Conservation (phyloP, 2,888 invertebrate genomes). For the Junonia oenone region DNA sequence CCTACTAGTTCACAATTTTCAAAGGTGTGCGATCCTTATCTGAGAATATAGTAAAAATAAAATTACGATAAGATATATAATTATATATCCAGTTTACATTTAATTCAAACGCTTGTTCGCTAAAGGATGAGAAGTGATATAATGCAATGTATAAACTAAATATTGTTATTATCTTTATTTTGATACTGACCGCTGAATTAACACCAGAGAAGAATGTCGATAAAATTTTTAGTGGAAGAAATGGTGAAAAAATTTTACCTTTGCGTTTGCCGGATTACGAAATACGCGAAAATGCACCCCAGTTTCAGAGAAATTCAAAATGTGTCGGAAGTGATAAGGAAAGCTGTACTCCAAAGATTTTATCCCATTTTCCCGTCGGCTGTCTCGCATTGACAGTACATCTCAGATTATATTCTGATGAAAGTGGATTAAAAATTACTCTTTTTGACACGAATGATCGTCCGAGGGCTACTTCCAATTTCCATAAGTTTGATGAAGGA, state of each 20-base stretch:
- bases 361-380: slow-evolving; percentile 30
- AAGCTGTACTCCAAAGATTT: slow-evolving; percentile 36
- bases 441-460: slow-evolving; percentile 31
- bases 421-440: slow-evolving; percentile 32
- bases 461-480: slow-evolving; percentile 18
- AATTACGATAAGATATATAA: neutral
- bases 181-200: neutral
- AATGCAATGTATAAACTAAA: neutral
- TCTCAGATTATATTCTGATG: slow-evolving; percentile 23
- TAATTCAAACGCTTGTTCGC: neutral
- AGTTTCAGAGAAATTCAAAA: slow-evolving; percentile 8
- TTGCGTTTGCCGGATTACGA: slow-evolving; percentile 11
- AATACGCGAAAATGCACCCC: neutral
- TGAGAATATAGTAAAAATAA: neutral
- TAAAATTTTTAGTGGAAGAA: slow-evolving; percentile 4
- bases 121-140: neutral
- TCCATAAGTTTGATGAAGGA: slow-evolving; percentile 23
- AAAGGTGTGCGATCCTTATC: neutral
- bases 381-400: slow-evolving; percentile 33
- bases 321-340: slow-evolving; percentile 28
- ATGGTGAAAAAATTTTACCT: slow-evolving; percentile 7
- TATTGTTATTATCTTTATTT: neutral
- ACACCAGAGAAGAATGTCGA: neutral
- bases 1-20: neutral
- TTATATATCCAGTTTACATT: neutral